Evolutionary conservation across 2,113 vertebrate genomes (phyloP).

Genomic region (Pipa parva): DNA sequence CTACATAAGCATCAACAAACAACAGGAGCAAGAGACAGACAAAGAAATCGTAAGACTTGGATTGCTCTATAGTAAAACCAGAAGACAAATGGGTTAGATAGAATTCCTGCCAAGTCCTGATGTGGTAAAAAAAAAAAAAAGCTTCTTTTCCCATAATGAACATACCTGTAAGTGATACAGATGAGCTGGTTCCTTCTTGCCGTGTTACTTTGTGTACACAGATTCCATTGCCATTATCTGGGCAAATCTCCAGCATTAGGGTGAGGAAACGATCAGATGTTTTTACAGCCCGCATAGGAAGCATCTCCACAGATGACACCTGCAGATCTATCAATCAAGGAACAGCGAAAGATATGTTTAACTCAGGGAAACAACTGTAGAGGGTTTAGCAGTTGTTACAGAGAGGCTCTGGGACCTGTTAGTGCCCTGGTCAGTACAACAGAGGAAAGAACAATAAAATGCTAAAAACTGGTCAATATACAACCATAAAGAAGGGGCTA

Average conservation of each 20-base stretch:
- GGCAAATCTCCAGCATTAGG: conserved; percentile 12
- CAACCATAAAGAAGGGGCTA: too few relatives aligned
- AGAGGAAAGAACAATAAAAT: background rate
- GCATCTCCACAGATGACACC: background rate
- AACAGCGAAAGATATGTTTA: too few relatives aligned
- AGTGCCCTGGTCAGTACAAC: too few relatives aligned
- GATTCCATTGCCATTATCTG: conserved; percentile 3
- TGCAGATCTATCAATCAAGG: too few relatives aligned
- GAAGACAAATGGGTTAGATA: background rate
- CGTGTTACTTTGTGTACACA: conserved; percentile 17
- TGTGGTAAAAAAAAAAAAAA: background rate
- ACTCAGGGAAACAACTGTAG: too few relatives aligned
- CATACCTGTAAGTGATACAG: background rate
- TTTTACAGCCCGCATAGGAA: conserved; percentile 10
- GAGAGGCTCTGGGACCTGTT: too few relatives aligned
- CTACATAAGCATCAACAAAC: too few relatives aligned
- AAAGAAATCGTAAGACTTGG: too few relatives aligned
- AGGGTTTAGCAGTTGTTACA: too few relatives aligned
- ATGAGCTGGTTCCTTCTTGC: background rate
- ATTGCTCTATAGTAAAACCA: background rate
- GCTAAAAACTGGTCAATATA: too few relatives aligned
- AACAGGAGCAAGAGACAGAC: too few relatives aligned
- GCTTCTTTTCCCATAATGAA: background rate
- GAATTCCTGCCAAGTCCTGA: background rate
- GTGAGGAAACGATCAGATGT: conserved; percentile 17